A percentile compares a stretch with the other conserved stretches of the same genome.
Evolutionary conservation across 2,888 invertebrate species (phyloP).

Genomic region (Drosophila yooni): DNA sequence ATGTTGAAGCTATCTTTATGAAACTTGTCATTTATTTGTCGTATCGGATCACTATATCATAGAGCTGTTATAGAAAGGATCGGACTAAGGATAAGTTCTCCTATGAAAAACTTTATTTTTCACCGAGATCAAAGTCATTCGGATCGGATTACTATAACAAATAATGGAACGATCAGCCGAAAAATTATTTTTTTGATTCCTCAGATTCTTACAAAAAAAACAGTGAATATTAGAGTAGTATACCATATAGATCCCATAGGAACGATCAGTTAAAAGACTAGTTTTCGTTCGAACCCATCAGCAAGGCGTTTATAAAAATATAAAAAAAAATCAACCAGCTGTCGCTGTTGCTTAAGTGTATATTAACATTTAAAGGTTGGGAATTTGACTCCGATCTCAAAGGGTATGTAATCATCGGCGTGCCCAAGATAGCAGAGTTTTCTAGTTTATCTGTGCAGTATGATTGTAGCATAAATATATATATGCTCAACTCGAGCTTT

Average conservation of each 20-base stretch:
- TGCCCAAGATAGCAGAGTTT: neutral
- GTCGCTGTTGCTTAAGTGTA: no score
- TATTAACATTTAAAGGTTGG: neutral
- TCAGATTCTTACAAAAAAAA: neutral
- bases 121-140: neutral
- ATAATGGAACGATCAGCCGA: no score
- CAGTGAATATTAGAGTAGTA: neutral
- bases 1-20: neutral
- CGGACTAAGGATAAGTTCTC: neutral
- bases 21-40: neutral
- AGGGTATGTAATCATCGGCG: neutral
- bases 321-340: no score
- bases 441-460: neutral
- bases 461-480: neutral
- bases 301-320: no score
- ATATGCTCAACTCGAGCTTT: conserved; percentile 15
- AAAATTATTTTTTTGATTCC: neutral
- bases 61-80: neutral
- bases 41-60: neutral
- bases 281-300: no score
- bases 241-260: neutral
- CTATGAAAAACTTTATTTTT: neutral
- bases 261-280: neutral
- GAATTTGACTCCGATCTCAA: neutral
- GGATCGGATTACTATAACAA: neutral